Percentiles rank a stretch among this genome's conserved stretches.
These are phyloP conservation scores for Thalassaphorura encarpata DNA, from an alignment of 1,140 invertebrate genomes.

Conservation along the genomic window DNA sequence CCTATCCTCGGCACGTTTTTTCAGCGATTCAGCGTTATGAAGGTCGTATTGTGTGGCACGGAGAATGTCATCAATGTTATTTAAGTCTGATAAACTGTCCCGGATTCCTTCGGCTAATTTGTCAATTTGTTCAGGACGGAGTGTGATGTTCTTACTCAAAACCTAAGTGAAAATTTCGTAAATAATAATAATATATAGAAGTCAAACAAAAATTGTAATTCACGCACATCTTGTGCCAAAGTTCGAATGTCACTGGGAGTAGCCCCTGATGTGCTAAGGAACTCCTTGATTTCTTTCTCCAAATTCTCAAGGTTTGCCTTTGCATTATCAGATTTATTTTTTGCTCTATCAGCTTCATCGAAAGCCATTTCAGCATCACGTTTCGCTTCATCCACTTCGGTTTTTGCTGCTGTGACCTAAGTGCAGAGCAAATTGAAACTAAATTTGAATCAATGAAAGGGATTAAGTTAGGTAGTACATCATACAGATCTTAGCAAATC, in stretches of 20 bases:
- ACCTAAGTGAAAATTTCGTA: conserved; percentile 35
- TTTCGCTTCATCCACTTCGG: conserved; percentile 46
- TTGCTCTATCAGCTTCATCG: conserved; percentile 44
- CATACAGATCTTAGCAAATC: conserved; percentile 51
- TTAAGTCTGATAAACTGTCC: conserved; percentile 69
- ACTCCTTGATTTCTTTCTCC: conserved; percentile 60
- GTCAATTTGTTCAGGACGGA: conserved; percentile 75
- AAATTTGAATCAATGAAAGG: not conserved
- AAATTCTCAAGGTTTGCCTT: conserved; percentile 45
- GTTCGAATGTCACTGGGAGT: conserved; percentile 69
- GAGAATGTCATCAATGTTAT: conserved; percentile 82
- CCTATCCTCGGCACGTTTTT: conserved; percentile 60
- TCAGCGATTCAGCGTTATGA: conserved; percentile 58
- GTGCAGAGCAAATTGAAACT: conserved; percentile 13
- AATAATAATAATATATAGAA: conserved; percentile 9
- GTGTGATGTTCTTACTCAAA: conserved; percentile 52
- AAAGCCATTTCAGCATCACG: conserved; percentile 50
- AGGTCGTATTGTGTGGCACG: conserved; percentile 70
- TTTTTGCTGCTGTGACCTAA: conserved; percentile 49
- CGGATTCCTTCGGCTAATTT: conserved; percentile 73
- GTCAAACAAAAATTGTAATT: conserved; percentile 10
- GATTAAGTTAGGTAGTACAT: not conserved
- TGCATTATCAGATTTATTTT: conserved; percentile 47
- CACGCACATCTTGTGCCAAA: conserved; percentile 63
- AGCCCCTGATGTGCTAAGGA: conserved; percentile 61